Evolutionary conservation across 2,797 vertebrate genomes (phyloP).

Genomic region (Sebastes nivosus): DNA sequence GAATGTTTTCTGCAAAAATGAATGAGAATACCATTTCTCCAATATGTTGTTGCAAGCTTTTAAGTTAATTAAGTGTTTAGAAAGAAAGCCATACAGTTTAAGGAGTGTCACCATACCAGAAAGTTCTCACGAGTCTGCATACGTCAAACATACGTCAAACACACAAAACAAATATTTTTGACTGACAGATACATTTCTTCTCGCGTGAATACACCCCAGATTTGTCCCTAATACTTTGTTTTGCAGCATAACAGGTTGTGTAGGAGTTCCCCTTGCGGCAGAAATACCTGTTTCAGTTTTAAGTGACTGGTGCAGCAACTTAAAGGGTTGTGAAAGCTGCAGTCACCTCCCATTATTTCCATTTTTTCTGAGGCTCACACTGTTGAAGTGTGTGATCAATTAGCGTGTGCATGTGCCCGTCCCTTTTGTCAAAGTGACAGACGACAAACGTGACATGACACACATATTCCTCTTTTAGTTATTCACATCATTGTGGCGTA

Average conservation of each 20-base stretch:
- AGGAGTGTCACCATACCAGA: not conserved
- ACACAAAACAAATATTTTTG: not conserved
- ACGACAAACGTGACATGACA: not conserved
- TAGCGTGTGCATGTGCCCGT: slow-evolving; percentile 11
- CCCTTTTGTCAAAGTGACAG: not conserved
- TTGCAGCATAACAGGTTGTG: not conserved
- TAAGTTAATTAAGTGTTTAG: not conserved
- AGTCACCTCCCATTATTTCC: slow-evolving; percentile 10
- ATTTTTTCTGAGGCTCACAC: not conserved
- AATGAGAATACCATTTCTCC: not conserved
- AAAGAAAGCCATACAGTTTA: not conserved
- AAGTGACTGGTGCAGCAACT: not conserved
- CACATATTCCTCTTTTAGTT: not conserved
- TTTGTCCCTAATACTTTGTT: not conserved
- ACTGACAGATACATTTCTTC: not conserved
- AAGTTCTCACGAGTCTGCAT: not conserved
- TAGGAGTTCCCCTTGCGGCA: not conserved
- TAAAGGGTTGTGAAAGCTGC: not conserved
- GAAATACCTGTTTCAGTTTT: slow-evolving; percentile 27
- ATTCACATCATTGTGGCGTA: not conserved
- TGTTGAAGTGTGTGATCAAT: slow-evolving; percentile 21
- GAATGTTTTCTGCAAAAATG: not conserved
- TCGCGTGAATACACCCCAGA: not conserved
- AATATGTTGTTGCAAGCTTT: not conserved
- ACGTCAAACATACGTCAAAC: not conserved